Percentiles rank a stretch among this genome's conserved stretches.
Conservation (phyloP, 23 tunicate genomes). For the Aplidium turbinatum region DNA sequence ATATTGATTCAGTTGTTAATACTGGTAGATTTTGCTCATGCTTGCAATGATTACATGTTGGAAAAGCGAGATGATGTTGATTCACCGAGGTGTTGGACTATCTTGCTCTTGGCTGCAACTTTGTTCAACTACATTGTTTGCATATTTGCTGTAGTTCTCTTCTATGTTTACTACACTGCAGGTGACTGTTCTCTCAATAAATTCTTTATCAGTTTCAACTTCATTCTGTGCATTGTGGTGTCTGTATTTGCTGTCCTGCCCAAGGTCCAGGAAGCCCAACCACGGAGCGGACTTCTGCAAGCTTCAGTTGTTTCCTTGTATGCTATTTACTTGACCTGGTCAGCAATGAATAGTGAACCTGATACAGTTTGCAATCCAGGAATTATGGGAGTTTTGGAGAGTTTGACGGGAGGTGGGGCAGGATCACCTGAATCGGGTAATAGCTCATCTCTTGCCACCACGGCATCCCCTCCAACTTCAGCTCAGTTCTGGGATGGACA, state of each 20-base stretch:
- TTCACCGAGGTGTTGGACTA: constrained; percentile 93
- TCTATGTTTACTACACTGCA: constrained; percentile 72
- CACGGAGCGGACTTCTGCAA: constrained; percentile 86
- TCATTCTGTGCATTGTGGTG: constrained; percentile 73
- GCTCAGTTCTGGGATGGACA: constrained; percentile 66
- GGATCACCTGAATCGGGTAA: neutral
- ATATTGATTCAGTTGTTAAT: constrained; percentile 93
- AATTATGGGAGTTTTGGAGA: constrained; percentile 26
- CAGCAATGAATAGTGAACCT: constrained; percentile 92
- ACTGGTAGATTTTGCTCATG: constrained; percentile 96
- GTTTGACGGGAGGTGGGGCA: no score
- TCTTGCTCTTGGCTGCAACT: constrained; percentile 56
- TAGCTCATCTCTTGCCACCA: neutral
- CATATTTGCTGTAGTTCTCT: constrained; percentile 62
- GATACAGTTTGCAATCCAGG: constrained; percentile 89
- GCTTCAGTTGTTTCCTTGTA: constrained; percentile 87
- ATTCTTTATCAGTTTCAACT: constrained; percentile 84
- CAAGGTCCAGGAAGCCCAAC: constrained; percentile 89
- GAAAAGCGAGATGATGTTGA: constrained; percentile 88
- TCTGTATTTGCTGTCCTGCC: constrained; percentile 92
- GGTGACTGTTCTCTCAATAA: constrained; percentile 79
- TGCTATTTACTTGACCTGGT: constrained; percentile 91
- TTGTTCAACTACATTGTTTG: constrained; percentile 69
- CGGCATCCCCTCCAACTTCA: constrained; percentile 33
- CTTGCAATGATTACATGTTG: constrained; percentile 81